Conservation (phyloP, 2,888 invertebrate genomes). For the Abrostola triplasia region DNA sequence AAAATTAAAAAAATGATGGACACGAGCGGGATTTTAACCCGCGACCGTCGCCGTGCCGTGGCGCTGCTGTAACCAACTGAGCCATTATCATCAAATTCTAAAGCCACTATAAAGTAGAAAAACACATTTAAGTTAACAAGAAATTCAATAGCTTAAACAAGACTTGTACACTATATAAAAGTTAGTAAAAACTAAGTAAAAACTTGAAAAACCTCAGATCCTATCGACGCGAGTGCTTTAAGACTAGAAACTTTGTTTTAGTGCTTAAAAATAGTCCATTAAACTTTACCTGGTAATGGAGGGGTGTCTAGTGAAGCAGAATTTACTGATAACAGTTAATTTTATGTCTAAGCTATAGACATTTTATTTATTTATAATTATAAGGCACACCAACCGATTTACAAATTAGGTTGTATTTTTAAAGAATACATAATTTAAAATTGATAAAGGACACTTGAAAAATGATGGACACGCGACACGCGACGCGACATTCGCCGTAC, state of each 20-base stretch:
- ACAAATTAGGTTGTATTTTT: no score
- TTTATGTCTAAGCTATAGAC: neutral
- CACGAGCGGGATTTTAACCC: no score
- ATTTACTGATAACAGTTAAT: slow-evolving; percentile 14
- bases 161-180: slow-evolving; percentile 26
- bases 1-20: no score
- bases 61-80: neutral
- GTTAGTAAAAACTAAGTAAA: slow-evolving; percentile 15
- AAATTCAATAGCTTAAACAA: slow-evolving; percentile 33
- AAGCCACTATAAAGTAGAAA: neutral
- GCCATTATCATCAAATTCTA: neutral
- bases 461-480: no score
- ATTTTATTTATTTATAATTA: no score
- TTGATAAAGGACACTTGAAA: no score
- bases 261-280: slow-evolving; percentile 52
- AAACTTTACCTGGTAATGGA: slow-evolving; percentile 44
- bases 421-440: no score
- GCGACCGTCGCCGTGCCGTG: no score
- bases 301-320: slow-evolving; percentile 2
- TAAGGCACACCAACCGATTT: no score
- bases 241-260: slow-evolving; percentile 33
- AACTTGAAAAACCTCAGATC: slow-evolving; percentile 40
- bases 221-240: slow-evolving; percentile 26
- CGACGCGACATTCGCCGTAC: no score
- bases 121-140: slow-evolving; percentile 8